Evolutionary conservation across 2,888 invertebrate species (phyloP), one percentile per base, ranked within the genome.

Genomic region (Notocelia uddmanniana): DNA sequence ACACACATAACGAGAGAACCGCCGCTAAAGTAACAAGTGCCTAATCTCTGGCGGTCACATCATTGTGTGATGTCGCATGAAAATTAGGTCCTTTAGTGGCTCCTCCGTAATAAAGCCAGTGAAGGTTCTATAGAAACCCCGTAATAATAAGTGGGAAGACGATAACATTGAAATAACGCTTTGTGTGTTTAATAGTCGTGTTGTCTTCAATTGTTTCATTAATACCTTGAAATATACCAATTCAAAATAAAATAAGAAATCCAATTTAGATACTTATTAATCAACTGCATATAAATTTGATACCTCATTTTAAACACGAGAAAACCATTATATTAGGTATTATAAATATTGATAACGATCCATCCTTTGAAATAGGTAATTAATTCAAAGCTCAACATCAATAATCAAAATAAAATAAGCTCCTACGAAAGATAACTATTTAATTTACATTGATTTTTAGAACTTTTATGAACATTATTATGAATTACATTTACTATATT

Each of bases 21-120:
- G 79, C 77, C 80, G 76, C 77, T 75, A 78, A 81, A 83, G 85
- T 86, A 85, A 85, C 85, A 88, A 88, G 85, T 86, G 81, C 80
- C 80, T 88, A 88, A 88, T 88, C 86, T 84, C 78, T 84, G 84
- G 84, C 79, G 85, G 84, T 85, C 81, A 81, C 82, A 86, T 85
- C 81, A 84, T 79, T 82, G 82, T 83, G 86, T 85, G 82, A 85
- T 86, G 85, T 86, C 81, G 84, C 85, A 84, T 88, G 88, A 87
- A 87, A 88, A 87, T 86, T 83, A 85, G 82, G 83, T 84, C 81
- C 69, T 75, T 69, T 52, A 73, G 64, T 73, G 71, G 68, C 62
- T 71, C 72, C 63, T 70, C 37, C 74, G 75, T 74, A 66, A 75
- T 71, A 71, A 60, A 71, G 59, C 21, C 59, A 26, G 78, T 75